Evolutionary conservation across 2,888 invertebrate genomes (phyloP).

Genomic region (Hylaea fasciaria): DNA sequence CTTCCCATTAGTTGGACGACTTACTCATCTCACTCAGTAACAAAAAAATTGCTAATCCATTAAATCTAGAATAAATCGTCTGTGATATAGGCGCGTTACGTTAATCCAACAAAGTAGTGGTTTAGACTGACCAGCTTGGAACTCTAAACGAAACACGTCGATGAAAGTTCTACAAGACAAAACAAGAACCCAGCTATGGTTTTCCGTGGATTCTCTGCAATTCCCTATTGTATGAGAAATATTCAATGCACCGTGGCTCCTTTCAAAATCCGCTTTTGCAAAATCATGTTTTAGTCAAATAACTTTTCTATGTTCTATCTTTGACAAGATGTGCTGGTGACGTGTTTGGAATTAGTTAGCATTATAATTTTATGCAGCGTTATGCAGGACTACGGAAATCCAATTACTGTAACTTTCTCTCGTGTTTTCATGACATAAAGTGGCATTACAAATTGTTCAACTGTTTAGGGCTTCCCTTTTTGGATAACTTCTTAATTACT

Average conservation of each 20-base stretch:
- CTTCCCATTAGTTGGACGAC: too few species aligned
- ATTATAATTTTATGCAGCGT: conserved; percentile 14
- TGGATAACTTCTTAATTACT: conserved; percentile 1
- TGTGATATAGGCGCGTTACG: background rate
- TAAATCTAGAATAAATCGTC: background rate
- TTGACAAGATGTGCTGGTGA: conserved; percentile 13
- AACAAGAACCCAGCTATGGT: conserved; percentile 1
- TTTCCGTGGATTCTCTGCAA: conserved; percentile 3
- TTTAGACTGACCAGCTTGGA: conserved; percentile 5
- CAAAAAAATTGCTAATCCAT: background rate
- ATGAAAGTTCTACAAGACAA: conserved; percentile 5
- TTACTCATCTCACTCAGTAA: too few species aligned
- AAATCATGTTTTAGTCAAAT: background rate
- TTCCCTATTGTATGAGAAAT: conserved; percentile 6
- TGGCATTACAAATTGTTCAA: conserved; percentile 13
- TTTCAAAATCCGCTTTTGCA: background rate
- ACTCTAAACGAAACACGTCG: conserved; percentile 5
- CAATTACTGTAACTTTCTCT: conserved; percentile 13
- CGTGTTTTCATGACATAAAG: conserved; percentile 7
- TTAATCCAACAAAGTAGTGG: background rate
- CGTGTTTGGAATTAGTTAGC: conserved; percentile 25
- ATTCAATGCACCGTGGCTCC: conserved; percentile 1
- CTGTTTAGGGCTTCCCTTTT: conserved; percentile 5
- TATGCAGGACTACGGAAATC: conserved; percentile 9
- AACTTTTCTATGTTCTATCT: conserved; percentile 9